These are phyloP conservation scores for Andrena cerasifolii DNA, from an alignment of 1,140 invertebrate species.

Conservation along the genomic window DNA sequence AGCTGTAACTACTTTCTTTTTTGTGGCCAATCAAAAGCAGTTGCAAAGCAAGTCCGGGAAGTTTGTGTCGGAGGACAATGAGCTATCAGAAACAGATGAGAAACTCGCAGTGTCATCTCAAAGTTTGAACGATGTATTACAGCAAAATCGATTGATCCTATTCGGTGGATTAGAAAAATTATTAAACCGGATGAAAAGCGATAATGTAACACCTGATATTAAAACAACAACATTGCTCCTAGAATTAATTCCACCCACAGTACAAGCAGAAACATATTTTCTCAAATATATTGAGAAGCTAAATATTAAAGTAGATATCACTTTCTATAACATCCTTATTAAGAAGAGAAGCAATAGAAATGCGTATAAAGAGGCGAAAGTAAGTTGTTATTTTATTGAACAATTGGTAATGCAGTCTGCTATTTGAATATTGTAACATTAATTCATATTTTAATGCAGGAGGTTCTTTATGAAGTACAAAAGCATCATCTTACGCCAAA, in stretches of 20 bases:
- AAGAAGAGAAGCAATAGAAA: slow-evolving; percentile 87
- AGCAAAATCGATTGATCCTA: slow-evolving; percentile 88
- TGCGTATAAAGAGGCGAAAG: slow-evolving; percentile 87
- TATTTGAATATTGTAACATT: slow-evolving; percentile 37
- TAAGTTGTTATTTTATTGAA: slow-evolving; percentile 77
- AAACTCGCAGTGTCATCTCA: neutral
- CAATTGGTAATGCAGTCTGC: neutral
- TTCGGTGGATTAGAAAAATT: slow-evolving; percentile 91
- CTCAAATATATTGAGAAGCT: slow-evolving; percentile 82
- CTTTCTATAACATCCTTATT: slow-evolving; percentile 94
- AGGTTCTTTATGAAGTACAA: slow-evolving; percentile 86
- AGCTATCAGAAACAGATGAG: neutral
- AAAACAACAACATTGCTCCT: slow-evolving; percentile 91
- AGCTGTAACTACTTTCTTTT: slow-evolving; percentile 52
- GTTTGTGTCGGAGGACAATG: neutral
- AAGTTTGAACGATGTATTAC: slow-evolving; percentile 66
- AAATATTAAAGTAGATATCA: slow-evolving; percentile 87
- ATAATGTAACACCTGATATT: slow-evolving; percentile 87
- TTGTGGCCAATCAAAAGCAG: neutral
- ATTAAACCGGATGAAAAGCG: slow-evolving; percentile 87
- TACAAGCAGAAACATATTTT: slow-evolving; percentile 85
- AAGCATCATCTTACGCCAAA: slow-evolving; percentile 85
- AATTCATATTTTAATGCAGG: slow-evolving; percentile 75
- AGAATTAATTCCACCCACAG: slow-evolving; percentile 86
- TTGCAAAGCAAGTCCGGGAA: too few species aligned